These are phyloP conservation scores for Apotomis turbidana DNA, from an alignment of 2,888 invertebrate species.

Conservation along the genomic window DNA sequence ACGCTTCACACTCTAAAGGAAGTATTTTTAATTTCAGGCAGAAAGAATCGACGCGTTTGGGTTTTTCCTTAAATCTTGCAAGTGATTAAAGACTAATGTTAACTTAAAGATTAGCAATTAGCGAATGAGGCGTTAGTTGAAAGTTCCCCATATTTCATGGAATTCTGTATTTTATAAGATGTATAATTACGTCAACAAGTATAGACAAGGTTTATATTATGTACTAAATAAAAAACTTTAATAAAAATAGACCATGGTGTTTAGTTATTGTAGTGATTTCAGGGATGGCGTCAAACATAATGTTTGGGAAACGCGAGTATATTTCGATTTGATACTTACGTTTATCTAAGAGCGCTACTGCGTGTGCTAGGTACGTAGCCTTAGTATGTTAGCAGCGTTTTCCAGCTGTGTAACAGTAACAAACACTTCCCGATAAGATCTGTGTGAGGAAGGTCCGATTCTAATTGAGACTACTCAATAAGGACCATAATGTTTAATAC, in stretches of 20 bases:
- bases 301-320: no score
- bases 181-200: constrained; percentile 51
- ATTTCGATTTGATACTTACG: no score
- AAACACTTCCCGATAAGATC: no score
- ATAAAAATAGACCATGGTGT: constrained; percentile 79
- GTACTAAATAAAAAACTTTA: constrained; percentile 66
- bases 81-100: constrained; percentile 73
- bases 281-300: no score
- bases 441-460: no score
- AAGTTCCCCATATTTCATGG: constrained; percentile 60
- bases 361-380: no score
- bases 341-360: no score
- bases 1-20: background rate
- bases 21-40: constrained; percentile 28
- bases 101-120: constrained; percentile 56
- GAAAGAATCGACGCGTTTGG: constrained; percentile 17
- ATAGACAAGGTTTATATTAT: constrained; percentile 67
- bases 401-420: no score
- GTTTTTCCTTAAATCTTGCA: constrained; percentile 58
- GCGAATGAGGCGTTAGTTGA: constrained; percentile 64
- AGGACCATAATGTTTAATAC: no score
- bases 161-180: constrained; percentile 72
- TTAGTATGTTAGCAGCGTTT: no score
- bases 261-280: constrained; percentile 54
- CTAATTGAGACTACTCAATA: no score